Evolutionary conservation across 2,888 invertebrate species (phyloP).

Genomic region (Scaptomyza cyrtandrae): DNA sequence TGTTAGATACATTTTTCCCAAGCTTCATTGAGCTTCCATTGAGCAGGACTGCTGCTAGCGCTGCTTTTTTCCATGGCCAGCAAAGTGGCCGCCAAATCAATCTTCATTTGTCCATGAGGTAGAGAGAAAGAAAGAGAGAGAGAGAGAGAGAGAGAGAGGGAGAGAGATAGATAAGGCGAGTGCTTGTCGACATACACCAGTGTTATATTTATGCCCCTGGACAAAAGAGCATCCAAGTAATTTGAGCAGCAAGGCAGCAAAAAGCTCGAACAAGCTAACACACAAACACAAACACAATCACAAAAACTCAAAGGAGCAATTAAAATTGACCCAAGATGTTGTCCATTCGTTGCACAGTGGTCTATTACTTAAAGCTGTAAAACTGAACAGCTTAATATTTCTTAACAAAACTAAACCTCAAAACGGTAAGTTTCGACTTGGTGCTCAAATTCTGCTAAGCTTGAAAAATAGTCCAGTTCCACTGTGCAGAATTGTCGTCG

Average conservation of each 20-base stretch:
- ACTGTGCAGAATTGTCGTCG: background rate
- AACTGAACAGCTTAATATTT: no score
- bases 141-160: background rate
- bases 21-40: conserved; percentile 23
- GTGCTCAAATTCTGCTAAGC: no score
- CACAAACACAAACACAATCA: conserved; percentile 6
- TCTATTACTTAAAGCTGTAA: no score
- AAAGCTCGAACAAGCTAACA: conserved; percentile 17
- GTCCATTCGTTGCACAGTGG: conserved; percentile 38
- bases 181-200: conserved; percentile 38
- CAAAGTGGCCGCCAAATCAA: conserved; percentile 40
- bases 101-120: conserved; percentile 35
- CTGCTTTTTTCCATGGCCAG: background rate
- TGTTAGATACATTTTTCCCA: conserved; percentile 52
- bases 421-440: no score
- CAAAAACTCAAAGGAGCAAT: conserved; percentile 54
- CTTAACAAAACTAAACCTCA: no score
- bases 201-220: conserved; percentile 44
- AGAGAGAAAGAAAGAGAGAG: background rate
- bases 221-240: conserved; percentile 45
- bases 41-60: conserved; percentile 9
- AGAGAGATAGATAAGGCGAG: conserved; percentile 9
- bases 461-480: background rate
- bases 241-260: conserved; percentile 47
- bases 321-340: conserved; percentile 74